Evolutionary conservation across 2,797 vertebrate species (phyloP).

Genomic region (Channa striata): DNA sequence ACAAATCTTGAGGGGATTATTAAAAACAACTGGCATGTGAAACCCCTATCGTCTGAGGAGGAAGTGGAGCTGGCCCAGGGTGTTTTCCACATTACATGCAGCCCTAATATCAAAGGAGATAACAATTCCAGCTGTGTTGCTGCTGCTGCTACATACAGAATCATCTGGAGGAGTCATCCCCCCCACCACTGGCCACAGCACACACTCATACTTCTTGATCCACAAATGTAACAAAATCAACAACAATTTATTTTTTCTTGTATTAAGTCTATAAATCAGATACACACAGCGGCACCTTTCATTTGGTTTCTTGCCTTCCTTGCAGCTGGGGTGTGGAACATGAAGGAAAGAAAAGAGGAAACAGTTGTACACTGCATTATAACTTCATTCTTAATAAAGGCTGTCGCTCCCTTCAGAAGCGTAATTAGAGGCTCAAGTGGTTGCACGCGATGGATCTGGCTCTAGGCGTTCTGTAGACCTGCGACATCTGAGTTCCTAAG

Average conservation of each 20-base stretch:
- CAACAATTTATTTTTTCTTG: background rate
- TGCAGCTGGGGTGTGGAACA: constrained; percentile 41
- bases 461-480: constrained; percentile 58
- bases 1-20: constrained; percentile 75
- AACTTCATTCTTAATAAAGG: constrained; percentile 73
- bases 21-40: constrained; percentile 80
- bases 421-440: constrained; percentile 81
- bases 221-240: constrained; percentile 5
- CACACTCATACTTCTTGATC: constrained; percentile 14
- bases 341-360: constrained; percentile 23
- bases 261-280: background rate
- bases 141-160: constrained; percentile 73
- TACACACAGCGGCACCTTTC: constrained; percentile 19
- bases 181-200: constrained; percentile 34
- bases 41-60: constrained; percentile 76
- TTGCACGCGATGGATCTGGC: constrained; percentile 79
- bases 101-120: constrained; percentile 84
- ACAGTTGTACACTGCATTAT: constrained; percentile 29
- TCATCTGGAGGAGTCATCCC: constrained; percentile 84
- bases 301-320: constrained; percentile 37
- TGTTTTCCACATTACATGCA: constrained; percentile 84
- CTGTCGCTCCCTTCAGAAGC: constrained; percentile 74
- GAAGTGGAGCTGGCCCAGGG: constrained; percentile 78
- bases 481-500: constrained; percentile 63
- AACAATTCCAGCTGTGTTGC: constrained; percentile 84